A percentile compares a stretch with the other conserved stretches of the same genome.
Conservation (phyloP, 2,888 invertebrate genomes). For the Meliscaeva auricollis region DNA sequence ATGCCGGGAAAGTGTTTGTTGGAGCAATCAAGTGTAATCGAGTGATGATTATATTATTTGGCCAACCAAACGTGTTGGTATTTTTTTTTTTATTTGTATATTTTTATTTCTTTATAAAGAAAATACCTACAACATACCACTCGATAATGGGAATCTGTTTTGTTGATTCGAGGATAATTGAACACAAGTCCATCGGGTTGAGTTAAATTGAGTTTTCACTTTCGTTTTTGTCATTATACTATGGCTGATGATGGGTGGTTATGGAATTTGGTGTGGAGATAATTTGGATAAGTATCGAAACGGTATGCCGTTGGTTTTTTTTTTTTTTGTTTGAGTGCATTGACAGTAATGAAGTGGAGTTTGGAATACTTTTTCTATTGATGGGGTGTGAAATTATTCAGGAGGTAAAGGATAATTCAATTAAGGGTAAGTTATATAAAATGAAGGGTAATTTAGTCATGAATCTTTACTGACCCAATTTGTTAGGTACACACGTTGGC, state of each 20-base stretch:
- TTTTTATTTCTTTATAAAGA: slow-evolving; percentile 21
- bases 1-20: slow-evolving; percentile 61
- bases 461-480: neutral
- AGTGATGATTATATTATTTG: slow-evolving; percentile 71
- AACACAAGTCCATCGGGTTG: slow-evolving; percentile 47
- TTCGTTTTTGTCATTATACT: slow-evolving; percentile 55
- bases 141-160: slow-evolving; percentile 57
- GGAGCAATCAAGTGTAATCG: slow-evolving; percentile 71
- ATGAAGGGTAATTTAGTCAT: slow-evolving; percentile 4
- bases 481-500: neutral
- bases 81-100: slow-evolving; percentile 50
- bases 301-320: slow-evolving; percentile 1
- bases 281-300: slow-evolving; percentile 70
- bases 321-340: slow-evolving; percentile 35
- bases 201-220: slow-evolving; percentile 59
- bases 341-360: slow-evolving; percentile 58
- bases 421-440: slow-evolving; percentile 36
- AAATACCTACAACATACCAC: slow-evolving; percentile 5
- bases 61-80: slow-evolving; percentile 66
- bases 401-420: slow-evolving; percentile 57
- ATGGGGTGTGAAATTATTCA: slow-evolving; percentile 19
- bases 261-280: slow-evolving; percentile 42
- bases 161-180: slow-evolving; percentile 65
- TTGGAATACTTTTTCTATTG: slow-evolving; percentile 5
- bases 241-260: neutral